Percentiles rank a stretch among this genome's conserved stretches.
Conservation (phyloP, 2,797 vertebrate genomes). For the Mionectes olivaceus region DNA sequence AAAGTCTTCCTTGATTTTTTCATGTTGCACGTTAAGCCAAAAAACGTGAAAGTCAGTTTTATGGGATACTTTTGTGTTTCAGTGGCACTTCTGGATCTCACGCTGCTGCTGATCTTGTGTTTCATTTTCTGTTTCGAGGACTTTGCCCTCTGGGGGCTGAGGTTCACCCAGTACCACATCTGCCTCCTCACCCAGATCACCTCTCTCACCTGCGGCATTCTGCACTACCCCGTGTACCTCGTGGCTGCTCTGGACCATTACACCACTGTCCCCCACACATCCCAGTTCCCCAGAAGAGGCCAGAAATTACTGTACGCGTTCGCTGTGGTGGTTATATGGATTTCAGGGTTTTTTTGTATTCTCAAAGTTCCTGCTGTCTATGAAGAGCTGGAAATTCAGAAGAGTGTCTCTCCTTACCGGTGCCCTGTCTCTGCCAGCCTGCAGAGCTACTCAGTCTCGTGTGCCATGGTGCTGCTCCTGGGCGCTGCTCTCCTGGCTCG, state of each 20-base stretch:
- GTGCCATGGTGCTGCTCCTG: constrained; percentile 54
- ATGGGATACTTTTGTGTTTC: constrained; percentile 85
- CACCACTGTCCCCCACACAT: constrained; percentile 57
- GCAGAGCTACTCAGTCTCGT: constrained; percentile 76
- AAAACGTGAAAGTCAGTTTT: constrained; percentile 73
- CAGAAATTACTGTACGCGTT: constrained; percentile 54
- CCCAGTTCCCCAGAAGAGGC: neutral
- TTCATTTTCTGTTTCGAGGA: constrained; percentile 76
- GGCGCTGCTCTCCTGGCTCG: constrained; percentile 22
- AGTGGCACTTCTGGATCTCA: constrained; percentile 79
- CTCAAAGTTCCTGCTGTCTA: constrained; percentile 65
- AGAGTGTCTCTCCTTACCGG: neutral
- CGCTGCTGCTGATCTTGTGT: constrained; percentile 69
- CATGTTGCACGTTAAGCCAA: constrained; percentile 77
- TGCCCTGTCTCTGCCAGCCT: constrained; percentile 77
- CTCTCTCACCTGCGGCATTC: constrained; percentile 72
- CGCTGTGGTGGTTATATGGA: constrained; percentile 77
- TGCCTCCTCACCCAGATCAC: constrained; percentile 85
- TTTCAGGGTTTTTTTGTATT: constrained; percentile 66
- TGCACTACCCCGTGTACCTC: constrained; percentile 83
- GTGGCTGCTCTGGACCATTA: constrained; percentile 80
- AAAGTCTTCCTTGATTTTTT: constrained; percentile 84
- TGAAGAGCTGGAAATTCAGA: constrained; percentile 49
- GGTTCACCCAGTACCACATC: constrained; percentile 83
- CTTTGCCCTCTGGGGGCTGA: constrained; percentile 75